Base-by-base conservation (phyloP, 2,888 invertebrate species). In the Escarpia spicata region DNA sequence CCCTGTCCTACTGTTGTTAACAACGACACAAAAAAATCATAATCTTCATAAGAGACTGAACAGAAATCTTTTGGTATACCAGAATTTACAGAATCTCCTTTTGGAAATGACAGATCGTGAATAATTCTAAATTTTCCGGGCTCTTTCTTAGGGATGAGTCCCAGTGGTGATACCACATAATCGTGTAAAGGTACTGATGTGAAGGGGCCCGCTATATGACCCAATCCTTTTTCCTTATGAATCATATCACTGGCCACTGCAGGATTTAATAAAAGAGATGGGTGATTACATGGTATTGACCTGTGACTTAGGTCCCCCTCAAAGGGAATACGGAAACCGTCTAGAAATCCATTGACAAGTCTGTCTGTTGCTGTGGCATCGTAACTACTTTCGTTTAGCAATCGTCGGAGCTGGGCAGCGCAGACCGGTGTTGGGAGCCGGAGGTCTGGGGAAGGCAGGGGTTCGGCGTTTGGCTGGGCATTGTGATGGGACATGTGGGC, bases 121-220 rank as follows among this genome's bases (percentile, higher is more conserved):
- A 52, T 52, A 8, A 52, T 52, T 2, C 52, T 9, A 52, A 8
- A 60, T 3, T 60, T 60, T 4, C 60, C 60, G 4, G 60, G 60
- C 12, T 60, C 26, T 4, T 15, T 19, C 60, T 60, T 60, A 19
- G 60, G 60, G 26, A 60, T 60, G 60, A 60, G 60, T 19, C 60
- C 60, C 19, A 60, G 60, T 12, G 60, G 60, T 19, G 60, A 60
- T 12, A 60, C 26, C 9, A 60, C 60, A 19, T 19, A 60, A 3
- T 60, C 15, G 4, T 26, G 4, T 4, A 60, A 60, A 4, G 45
- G 45, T 37, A 37, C 37, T 37, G 44, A 31, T 12, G 31, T 12
- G 43, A 44, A 91, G 60, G 91, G 91, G 44, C 91, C 91, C 4
- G 45, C 91, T 31, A 91, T 91, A 2, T 45, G 91, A 19, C 52